These are phyloP conservation scores for Heliconius congener DNA, from an alignment of 1,140 invertebrate species.

Conservation along the genomic window DNA sequence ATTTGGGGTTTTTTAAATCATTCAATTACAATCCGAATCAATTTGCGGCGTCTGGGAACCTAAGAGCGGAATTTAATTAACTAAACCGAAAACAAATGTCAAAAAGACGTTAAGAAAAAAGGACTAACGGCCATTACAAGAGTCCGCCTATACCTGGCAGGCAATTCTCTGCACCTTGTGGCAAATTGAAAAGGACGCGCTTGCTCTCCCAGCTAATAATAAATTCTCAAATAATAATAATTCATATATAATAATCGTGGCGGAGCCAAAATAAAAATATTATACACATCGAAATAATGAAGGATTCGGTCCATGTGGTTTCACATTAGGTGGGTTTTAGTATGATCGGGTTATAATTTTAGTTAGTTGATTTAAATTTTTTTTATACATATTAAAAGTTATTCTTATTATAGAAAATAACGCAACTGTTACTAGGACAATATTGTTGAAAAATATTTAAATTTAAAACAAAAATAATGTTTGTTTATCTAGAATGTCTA, in stretches of 20 bases:
- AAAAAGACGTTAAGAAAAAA: constrained; percentile 61
- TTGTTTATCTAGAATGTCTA: too few relatives aligned
- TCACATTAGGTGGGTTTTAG: background rate
- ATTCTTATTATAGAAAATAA: too few relatives aligned
- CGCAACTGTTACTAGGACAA: too few relatives aligned
- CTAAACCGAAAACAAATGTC: constrained; percentile 66
- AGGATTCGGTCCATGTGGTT: constrained; percentile 59
- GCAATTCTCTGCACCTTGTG: constrained; percentile 61
- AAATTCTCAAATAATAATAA: constrained; percentile 81
- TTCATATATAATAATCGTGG: constrained; percentile 80
- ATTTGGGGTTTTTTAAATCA: constrained; percentile 17
- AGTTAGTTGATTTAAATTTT: background rate
- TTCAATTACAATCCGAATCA: constrained; percentile 69
- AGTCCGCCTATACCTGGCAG: constrained; percentile 57
- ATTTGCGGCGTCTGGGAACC: constrained; percentile 59
- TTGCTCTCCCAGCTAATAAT: constrained; percentile 74
- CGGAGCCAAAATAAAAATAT: constrained; percentile 76
- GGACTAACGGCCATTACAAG: constrained; percentile 39
- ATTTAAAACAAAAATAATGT: too few relatives aligned
- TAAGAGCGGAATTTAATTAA: constrained; percentile 68
- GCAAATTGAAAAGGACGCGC: constrained; percentile 79
- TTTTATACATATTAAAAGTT: background rate
- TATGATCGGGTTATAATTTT: background rate
- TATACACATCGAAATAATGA: constrained; percentile 79
- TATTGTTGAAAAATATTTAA: too few relatives aligned